These are phyloP conservation scores for Charina bottae DNA, from an alignment of 2,113 vertebrate species.

Conservation along the genomic window DNA sequence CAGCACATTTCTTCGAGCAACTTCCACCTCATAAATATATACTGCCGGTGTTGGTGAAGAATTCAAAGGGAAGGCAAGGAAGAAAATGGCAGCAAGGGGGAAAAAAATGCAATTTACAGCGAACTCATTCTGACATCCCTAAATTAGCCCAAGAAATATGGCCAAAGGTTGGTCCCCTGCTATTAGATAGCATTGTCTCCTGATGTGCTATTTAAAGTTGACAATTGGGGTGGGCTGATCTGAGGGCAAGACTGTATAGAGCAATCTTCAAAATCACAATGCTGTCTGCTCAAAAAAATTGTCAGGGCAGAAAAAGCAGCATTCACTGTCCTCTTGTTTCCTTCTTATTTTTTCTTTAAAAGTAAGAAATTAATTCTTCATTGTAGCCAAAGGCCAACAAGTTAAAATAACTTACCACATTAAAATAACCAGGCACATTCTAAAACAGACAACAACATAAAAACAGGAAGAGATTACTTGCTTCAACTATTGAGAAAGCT, in stretches of 20 bases:
- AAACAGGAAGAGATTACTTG: background rate
- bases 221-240: background rate
- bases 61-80: conserved; percentile 11
- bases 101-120: conserved; percentile 24
- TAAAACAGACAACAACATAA: background rate
- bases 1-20: conserved; percentile 24
- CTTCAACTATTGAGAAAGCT: background rate
- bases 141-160: conserved; percentile 40
- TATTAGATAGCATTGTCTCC: background rate
- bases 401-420: background rate
- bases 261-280: background rate
- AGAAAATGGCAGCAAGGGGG: background rate
- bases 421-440: background rate
- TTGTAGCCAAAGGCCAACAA: background rate
- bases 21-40: background rate
- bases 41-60: conserved; percentile 7
- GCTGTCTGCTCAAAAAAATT: background rate
- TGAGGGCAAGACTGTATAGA: background rate
- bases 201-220: background rate
- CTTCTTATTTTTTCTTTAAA: background rate
- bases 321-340: background rate
- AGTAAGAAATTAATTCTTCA: background rate
- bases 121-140: background rate
- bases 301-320: background rate
- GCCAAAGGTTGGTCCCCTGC: background rate